These are phyloP conservation scores for Neuroterus valhalla DNA, from an alignment of 1,140 invertebrate species.

Conservation along the genomic window DNA sequence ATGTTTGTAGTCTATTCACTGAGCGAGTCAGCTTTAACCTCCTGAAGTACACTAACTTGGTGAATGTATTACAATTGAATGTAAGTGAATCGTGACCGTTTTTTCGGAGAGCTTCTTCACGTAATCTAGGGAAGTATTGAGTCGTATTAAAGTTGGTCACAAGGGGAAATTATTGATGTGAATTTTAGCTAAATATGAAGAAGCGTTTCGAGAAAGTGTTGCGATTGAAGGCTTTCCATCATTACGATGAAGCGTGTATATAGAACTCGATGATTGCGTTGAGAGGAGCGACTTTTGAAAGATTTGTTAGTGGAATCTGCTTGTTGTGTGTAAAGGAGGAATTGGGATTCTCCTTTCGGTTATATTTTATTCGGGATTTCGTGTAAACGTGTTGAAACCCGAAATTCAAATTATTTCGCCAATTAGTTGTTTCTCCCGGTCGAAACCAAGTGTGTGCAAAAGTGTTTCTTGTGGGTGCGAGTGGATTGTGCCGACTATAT, in stretches of 20 bases:
- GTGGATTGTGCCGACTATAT: neutral
- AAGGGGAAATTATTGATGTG: neutral
- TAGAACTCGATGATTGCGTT: slow-evolving; percentile 6
- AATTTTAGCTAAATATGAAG: neutral
- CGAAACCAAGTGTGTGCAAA: neutral
- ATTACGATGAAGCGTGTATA: slow-evolving; percentile 20
- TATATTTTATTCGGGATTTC: slow-evolving; percentile 8
- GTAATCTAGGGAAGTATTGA: neutral
- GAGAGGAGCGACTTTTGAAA: slow-evolving; percentile 5
- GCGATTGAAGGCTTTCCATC: slow-evolving; percentile 12
- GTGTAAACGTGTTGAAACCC: slow-evolving; percentile 8
- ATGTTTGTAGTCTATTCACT: neutral
- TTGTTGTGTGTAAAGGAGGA: slow-evolving; percentile 9
- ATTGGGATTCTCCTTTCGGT: slow-evolving; percentile 3
- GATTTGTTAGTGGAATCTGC: slow-evolving; percentile 21
- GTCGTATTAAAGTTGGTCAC: neutral
- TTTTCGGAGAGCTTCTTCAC: neutral
- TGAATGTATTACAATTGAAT: neutral
- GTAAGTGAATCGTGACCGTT: slow-evolving; percentile 5
- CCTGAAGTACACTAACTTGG: too few relatives aligned
- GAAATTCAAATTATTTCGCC: neutral
- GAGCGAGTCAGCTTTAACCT: too few relatives aligned
- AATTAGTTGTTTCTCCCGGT: neutral
- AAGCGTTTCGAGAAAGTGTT: slow-evolving; percentile 4
- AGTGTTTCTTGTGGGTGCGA: slow-evolving; percentile 13